Evolutionary conservation across 2,113 vertebrate genomes (phyloP), one percentile per base, ranked within the genome.

Genomic region (Mastomys coucha): DNA sequence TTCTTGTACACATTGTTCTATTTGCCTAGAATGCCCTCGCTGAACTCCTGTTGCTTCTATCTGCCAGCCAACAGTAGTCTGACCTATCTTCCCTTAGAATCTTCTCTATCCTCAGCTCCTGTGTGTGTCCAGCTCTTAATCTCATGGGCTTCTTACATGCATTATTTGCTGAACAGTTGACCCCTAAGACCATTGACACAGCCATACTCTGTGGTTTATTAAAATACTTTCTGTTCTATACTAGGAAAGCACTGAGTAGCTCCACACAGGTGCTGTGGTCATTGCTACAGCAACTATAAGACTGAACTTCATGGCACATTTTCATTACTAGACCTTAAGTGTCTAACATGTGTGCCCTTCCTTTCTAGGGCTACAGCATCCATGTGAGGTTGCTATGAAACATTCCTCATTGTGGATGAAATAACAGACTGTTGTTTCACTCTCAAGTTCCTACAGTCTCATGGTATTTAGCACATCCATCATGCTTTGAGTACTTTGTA

Each of bases 161-260:
- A 65, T 53, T 45, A 16, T 88, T 94, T 89, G 24, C 82, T 87
- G 67, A 96, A 33, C 33, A 22, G 75, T 63, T 87, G 84, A 72
- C 7, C 36, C 31, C 39, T 70, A 63, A 92, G 82, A 49, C 65
- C 72, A 67, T 60, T 58, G 77, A 63, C 63, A 51, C 63, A 51
- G 65, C 36, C 36, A 73, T 77, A 86, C 63, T 88, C 67, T 63
- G 31, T 24, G 4, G 13, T 56, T 65, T 78, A 63, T n/a, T 89
- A 60, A 84, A 97, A 26, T n/a, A 49, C 12, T 58, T 89, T n/a
- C 11, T 24, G 20, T 78, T 87, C 33, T 89, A 63, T 7, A 42
- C 11, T 78, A 51, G 75, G 76, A 96, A 88, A 94, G 22, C 42
- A 95, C 51, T 92, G 80, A 86, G 87, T 77, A 91, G 94, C 81